Evolutionary conservation across 2,797 vertebrate species (phyloP), one percentile per base, ranked within the genome.

Genomic region (Parauchenoglanis punctatus): DNA sequence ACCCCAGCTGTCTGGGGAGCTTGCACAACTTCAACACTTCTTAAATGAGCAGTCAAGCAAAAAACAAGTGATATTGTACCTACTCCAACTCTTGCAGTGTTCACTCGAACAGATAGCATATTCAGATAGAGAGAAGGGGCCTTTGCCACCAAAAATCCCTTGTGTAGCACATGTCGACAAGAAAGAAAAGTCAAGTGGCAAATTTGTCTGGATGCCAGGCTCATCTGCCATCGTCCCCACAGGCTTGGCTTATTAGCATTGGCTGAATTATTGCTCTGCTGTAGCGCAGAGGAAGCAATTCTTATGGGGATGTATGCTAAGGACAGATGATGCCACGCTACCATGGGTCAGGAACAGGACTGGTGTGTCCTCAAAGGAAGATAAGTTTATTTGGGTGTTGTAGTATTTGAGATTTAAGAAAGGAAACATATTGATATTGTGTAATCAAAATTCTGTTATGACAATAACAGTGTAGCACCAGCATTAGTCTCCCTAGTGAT

Each of bases 221-320:
- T 96, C 92, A 94, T 94, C 95, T 96, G 89, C 91, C 93, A 92
- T 72, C 90, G 75, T 96, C 96, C 96, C 97, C 91, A 95, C 91
- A 96, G 97, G 95, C 95, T 93, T 90, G 87, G 91, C 94, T 95
- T 96, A 96, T 97, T 97, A 97, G 95, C 94, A 95, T 96, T 93
- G 95, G 94, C 87, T 85, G 87, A 85, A 82, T 88, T 88, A 89
- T 89, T 88, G 88, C 83, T 85, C 83, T 28, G 46, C 77, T 88
- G 54, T 92, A 88, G 82, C 82, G 59, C 81, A 85, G 72, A 85
- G 82, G 77, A 65, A 54, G 81, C 63, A 72, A 91, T 90, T 93
- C 91, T 86, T 54, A 59, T 81, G 86, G 88, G 85, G 83, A 89
- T 63, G 86, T 78, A 89, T 89, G 80, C 70, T 93, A 93, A 92